Evolutionary conservation across 2,113 vertebrate genomes (phyloP).

Genomic region (Calonectris borealis): DNA sequence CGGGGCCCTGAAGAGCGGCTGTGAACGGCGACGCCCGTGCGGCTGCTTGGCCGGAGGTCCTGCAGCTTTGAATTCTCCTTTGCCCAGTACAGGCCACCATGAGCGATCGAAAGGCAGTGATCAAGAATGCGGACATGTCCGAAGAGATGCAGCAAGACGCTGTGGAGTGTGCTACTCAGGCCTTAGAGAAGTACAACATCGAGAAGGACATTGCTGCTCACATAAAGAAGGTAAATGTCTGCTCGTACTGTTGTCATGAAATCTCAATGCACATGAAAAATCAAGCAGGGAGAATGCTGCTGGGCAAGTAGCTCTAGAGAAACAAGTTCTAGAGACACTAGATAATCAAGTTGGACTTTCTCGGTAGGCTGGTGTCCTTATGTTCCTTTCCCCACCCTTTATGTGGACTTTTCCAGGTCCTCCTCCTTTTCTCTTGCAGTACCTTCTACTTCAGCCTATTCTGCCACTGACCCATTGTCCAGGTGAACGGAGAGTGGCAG

Average conservation of each 20-base stretch:
- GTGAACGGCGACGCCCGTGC: too few species aligned
- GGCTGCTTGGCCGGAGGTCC: too few species aligned
- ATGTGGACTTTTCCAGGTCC: not conserved
- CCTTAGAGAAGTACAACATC: constrained; percentile 87
- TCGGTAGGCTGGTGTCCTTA: not conserved
- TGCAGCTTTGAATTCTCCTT: too few species aligned
- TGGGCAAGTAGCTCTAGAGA: not conserved
- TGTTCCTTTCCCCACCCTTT: not conserved
- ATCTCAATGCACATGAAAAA: not conserved
- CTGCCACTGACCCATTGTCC: not conserved
- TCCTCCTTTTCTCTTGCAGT: not conserved
- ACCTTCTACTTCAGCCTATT: not conserved
- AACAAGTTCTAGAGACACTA: not conserved
- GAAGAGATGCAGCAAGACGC: constrained; percentile 8
- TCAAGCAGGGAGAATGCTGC: not conserved
- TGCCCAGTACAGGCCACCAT: too few species aligned
- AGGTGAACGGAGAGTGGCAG: not conserved
- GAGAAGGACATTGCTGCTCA: constrained; percentile 98
- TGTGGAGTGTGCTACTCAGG: too few species aligned
- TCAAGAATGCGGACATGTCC: constrained; percentile 81
- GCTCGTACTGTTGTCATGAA: not conserved
- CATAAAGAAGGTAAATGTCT: constrained; percentile 89
- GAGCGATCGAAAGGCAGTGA: constrained; percentile 21
- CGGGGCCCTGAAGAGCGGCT: too few species aligned
- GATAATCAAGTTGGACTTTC: not conserved